phyloP scores from a whole-genome alignment of 2,113 vertebrate species.

The Aspidoscelis tigris region DNA sequence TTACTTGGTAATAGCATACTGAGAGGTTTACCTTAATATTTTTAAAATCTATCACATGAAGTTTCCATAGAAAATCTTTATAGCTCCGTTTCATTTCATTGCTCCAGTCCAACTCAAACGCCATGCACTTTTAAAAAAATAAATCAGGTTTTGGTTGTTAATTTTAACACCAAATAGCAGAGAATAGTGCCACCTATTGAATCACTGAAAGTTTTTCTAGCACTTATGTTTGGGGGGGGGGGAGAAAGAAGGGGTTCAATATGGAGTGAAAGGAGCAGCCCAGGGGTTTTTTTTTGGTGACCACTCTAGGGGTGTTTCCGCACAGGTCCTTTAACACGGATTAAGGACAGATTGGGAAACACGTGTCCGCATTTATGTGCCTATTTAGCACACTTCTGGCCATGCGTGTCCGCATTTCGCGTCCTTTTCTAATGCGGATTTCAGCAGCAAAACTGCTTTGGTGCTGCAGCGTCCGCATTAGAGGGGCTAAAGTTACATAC shows the following conservation, averaged over 20 bases:
- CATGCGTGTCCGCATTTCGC: no score
- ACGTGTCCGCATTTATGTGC: no score
- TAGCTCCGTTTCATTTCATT: not conserved
- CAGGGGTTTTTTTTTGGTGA: constrained; percentile 64
- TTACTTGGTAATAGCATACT: not conserved
- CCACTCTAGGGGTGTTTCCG: constrained; percentile 37
- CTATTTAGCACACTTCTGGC: no score
- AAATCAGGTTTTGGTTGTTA: constrained; percentile 50
- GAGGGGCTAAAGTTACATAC: no score
- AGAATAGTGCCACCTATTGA: constrained; percentile 68
- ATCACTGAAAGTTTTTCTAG: constrained; percentile 68
- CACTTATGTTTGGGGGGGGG: constrained; percentile 61
- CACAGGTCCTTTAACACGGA: no score
- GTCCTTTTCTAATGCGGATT: no score
- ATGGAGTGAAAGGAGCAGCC: constrained; percentile 50
- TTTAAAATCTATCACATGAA: not conserved
- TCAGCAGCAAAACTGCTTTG: no score
- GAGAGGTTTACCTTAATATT: not conserved
- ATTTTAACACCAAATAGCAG: constrained; percentile 57
- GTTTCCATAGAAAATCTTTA: not conserved
- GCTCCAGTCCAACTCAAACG: not conserved
- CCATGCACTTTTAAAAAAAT: not conserved
- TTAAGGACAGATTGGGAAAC: no score
- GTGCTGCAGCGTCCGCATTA: no score
- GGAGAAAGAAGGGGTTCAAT: constrained; percentile 49